phyloP scores from a whole-genome alignment of 2,888 invertebrate species.

The Chirona hameri region DNA sequence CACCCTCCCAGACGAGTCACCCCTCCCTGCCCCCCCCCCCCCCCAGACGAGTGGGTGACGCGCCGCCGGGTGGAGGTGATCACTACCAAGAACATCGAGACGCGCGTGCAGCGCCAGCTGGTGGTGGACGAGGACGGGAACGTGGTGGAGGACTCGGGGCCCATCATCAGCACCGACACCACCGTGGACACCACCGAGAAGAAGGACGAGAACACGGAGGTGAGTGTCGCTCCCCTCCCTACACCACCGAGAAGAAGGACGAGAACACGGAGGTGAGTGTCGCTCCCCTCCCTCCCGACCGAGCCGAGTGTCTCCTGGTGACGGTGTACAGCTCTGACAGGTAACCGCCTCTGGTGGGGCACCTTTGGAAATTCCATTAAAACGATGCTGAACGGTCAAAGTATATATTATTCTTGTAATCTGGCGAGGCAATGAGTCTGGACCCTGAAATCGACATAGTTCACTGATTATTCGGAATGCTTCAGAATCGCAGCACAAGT shows the following conservation, averaged over 20 bases:
- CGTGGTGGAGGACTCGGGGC: conserved; percentile 83
- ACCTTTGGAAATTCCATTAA: too few species aligned
- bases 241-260: conserved; percentile 85
- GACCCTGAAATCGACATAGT: too few species aligned
- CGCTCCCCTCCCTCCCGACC: too few species aligned
- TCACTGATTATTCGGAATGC: too few species aligned
- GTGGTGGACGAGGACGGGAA: conserved; percentile 75
- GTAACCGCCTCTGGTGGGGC: too few species aligned
- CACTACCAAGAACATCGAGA: conserved; percentile 86
- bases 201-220: conserved; percentile 85
- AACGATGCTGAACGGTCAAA: too few species aligned
- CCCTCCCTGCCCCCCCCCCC: not conserved
- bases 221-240: conserved; percentile 52
- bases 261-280: conserved; percentile 82
- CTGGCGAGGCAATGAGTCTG: too few species aligned
- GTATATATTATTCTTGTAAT: too few species aligned
- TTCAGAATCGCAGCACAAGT: too few species aligned
- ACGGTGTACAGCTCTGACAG: too few species aligned
- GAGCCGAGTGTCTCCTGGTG: too few species aligned
- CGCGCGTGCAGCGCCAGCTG: conserved; percentile 81
- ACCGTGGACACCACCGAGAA: conserved; percentile 72
- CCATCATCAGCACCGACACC: conserved; percentile 46
- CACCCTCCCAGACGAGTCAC: not conserved
- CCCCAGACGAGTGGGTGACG: conserved; percentile 86
- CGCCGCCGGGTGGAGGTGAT: conserved; percentile 84